Conservation (phyloP, 2,113 vertebrate genomes). For the Cathartes aura region DNA sequence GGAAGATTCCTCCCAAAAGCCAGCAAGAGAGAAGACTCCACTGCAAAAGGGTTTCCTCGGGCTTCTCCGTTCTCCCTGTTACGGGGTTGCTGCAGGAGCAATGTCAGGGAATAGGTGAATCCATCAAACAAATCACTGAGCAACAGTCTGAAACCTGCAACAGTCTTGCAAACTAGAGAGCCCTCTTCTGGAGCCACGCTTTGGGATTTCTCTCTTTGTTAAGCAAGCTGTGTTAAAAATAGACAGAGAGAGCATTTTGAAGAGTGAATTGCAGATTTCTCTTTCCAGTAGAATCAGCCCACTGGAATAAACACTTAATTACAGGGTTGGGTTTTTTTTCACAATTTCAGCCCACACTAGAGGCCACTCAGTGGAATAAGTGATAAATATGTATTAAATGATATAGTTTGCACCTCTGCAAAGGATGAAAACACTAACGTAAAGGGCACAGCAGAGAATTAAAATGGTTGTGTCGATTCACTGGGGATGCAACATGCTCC, state of each 20-base stretch:
- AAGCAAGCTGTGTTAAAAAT: neutral
- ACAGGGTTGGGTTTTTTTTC: neutral
- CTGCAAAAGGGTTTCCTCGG: neutral
- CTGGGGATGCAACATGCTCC: rapidly evolving
- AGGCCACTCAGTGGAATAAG: neutral
- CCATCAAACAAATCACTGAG: neutral
- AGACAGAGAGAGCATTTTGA: neutral
- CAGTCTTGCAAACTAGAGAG: neutral
- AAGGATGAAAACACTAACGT: neutral
- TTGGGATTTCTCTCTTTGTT: neutral
- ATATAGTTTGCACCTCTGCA: neutral
- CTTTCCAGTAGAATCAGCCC: neutral
- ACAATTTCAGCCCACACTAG: neutral
- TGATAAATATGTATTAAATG: neutral
- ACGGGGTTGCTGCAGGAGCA: neutral
- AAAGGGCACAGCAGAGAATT: neutral
- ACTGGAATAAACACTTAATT: neutral
- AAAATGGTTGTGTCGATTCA: neutral
- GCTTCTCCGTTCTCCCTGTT: neutral
- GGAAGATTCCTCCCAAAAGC: neutral
- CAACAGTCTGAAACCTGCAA: neutral
- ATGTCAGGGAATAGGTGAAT: neutral
- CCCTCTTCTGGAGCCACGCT: neutral
- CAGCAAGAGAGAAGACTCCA: neutral
- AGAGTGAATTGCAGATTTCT: neutral